Conservation (phyloP, 2,797 vertebrate species). For the Merluccius polli region DNA sequence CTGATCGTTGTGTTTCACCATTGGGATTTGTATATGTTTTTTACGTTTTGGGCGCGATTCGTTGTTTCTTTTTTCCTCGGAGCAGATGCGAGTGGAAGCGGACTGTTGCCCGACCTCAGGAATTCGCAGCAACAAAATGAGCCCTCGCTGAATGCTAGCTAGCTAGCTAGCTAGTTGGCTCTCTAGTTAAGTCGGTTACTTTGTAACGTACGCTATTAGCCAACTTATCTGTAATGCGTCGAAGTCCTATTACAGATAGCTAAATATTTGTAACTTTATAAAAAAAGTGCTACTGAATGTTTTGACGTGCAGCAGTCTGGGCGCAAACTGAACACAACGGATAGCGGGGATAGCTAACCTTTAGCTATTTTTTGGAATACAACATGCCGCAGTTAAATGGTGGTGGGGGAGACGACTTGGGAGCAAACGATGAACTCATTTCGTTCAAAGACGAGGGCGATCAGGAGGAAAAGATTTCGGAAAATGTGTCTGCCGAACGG, state of each 20-base stretch:
- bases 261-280: background rate
- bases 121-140: constrained; percentile 39
- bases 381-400: constrained; percentile 79
- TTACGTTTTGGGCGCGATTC: background rate
- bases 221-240: background rate
- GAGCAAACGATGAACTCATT: constrained; percentile 88
- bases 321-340: background rate
- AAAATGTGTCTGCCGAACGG: constrained; percentile 77
- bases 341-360: background rate
- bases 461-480: constrained; percentile 84
- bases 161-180: constrained; percentile 43
- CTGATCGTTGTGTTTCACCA: background rate
- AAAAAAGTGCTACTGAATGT: background rate
- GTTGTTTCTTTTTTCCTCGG: background rate
- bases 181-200: constrained; percentile 35
- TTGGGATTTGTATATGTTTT: background rate
- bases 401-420: constrained; percentile 81
- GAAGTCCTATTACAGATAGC: background rate
- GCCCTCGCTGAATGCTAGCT: constrained; percentile 44
- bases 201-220: background rate
- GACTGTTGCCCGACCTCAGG: constrained; percentile 41
- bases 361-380: constrained; percentile 10
- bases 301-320: background rate
- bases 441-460: constrained; percentile 89
- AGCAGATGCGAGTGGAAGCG: background rate